Evolutionary conservation across 2,888 invertebrate genomes (phyloP).

Genomic region (Antheraea yamamai): DNA sequence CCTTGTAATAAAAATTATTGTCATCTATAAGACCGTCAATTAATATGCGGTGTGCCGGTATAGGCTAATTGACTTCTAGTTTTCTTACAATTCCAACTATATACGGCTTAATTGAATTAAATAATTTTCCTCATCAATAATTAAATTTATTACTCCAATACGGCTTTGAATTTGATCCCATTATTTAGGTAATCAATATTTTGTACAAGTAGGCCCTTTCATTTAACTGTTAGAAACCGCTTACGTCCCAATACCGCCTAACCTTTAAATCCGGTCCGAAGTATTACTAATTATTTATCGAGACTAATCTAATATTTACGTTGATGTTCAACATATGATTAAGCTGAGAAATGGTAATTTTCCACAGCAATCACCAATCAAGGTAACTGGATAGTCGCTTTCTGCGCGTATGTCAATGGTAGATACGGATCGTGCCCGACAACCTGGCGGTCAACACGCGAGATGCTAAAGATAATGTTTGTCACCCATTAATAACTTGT

Average conservation of each 20-base stretch:
- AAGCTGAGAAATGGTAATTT: conserved; percentile 17
- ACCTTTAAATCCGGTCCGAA: neutral
- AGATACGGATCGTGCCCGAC: conserved; percentile 45
- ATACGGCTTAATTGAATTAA: too few relatives aligned
- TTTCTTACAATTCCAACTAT: neutral
- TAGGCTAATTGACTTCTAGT: neutral
- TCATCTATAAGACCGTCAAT: neutral
- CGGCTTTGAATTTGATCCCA: too few relatives aligned
- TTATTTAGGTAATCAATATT: too few relatives aligned
- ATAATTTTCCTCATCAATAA: too few relatives aligned
- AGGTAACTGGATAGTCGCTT: conserved; percentile 17
- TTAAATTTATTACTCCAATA: too few relatives aligned
- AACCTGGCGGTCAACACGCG: conserved; percentile 38
- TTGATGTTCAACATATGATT: conserved; percentile 6
- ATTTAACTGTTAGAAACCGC: neutral
- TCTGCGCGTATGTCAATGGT: conserved; percentile 37
- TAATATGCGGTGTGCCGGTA: neutral
- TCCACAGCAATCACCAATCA: conserved; percentile 18
- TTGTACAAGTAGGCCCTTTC: neutral
- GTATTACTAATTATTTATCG: neutral
- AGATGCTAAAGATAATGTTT: conserved; percentile 43
- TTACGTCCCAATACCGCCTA: neutral
- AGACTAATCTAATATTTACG: neutral
- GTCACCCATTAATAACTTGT: conserved; percentile 23
- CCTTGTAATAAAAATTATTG: too few relatives aligned